Conservation (phyloP, 37 sponge, comb jelly and placozoan species). For the Crambe crambe region DNA sequence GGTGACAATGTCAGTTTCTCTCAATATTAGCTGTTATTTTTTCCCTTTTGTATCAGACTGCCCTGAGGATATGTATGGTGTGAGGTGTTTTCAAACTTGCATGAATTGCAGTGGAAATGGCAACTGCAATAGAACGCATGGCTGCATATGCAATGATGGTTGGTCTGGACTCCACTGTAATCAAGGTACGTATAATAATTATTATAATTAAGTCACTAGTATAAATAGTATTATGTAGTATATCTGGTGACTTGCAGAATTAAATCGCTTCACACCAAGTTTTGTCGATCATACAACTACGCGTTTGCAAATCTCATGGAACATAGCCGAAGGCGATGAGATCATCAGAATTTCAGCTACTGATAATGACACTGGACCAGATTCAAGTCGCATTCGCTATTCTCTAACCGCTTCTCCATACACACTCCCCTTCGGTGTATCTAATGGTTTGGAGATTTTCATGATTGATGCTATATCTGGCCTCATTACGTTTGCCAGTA, state of each 20-base stretch:
- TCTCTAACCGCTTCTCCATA: neutral
- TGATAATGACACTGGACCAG: constrained; percentile 34
- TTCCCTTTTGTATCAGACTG: no score
- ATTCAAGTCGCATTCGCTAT: constrained; percentile 29
- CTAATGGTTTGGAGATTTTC: constrained; percentile 25
- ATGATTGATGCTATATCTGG: constrained; percentile 29
- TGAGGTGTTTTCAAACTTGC: constrained; percentile 14
- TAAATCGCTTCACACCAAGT: constrained; percentile 35
- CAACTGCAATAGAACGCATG: constrained; percentile 11
- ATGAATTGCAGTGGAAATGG: constrained; percentile 33
- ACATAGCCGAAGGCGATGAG: neutral
- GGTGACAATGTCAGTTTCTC: no score
- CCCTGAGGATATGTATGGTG: constrained; percentile 17
- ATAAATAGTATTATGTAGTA: no score
- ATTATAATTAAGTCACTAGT: no score
- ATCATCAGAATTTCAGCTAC: constrained; percentile 29
- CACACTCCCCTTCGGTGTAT: constrained; percentile 2
- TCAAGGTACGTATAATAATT: constrained; percentile 13
- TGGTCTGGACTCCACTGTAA: constrained; percentile 33
- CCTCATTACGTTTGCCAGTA: neutral
- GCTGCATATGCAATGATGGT: constrained; percentile 36
- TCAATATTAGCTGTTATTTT: no score
- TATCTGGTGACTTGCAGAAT: no score
- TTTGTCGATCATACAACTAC: constrained; percentile 7
- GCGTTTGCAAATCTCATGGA: neutral